These are phyloP conservation scores for Tragelaphus oryx DNA, from an alignment of 2,797 vertebrate genomes.

Conservation along the genomic window DNA sequence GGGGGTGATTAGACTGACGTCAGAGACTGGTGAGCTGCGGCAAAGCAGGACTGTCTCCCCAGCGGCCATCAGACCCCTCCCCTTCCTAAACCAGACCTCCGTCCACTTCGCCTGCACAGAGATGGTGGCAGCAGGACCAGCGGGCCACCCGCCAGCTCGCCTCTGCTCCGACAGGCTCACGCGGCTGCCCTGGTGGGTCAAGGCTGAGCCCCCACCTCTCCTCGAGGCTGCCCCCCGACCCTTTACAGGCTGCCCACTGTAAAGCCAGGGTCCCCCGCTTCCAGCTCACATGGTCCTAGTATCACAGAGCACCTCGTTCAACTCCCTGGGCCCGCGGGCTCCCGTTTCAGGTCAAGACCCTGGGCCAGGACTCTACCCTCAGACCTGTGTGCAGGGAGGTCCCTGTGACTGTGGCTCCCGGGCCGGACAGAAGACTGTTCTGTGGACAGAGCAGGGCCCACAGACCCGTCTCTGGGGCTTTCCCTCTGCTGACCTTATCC, in stretches of 20 bases:
- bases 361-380: accelerated
- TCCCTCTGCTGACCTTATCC: accelerated
- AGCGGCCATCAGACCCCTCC: accelerated
- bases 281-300: accelerated
- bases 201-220: neutral
- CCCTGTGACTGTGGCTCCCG: neutral
- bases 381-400: neutral
- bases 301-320: neutral
- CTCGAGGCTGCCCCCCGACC: accelerated
- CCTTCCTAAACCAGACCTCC: too few species aligned
- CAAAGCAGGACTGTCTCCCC: too few species aligned
- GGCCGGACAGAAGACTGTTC: neutral
- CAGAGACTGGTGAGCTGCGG: neutral
- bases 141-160: accelerated
- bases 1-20: accelerated
- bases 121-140: accelerated
- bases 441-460: neutral
- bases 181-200: accelerated
- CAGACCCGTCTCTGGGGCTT: accelerated
- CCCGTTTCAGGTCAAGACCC: neutral
- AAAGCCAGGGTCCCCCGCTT: neutral
- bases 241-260: accelerated
- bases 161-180: neutral
- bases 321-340: accelerated
- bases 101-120: accelerated